Evolutionary conservation across 2,888 invertebrate species (phyloP).

Genomic region (Clanis bilineata): DNA sequence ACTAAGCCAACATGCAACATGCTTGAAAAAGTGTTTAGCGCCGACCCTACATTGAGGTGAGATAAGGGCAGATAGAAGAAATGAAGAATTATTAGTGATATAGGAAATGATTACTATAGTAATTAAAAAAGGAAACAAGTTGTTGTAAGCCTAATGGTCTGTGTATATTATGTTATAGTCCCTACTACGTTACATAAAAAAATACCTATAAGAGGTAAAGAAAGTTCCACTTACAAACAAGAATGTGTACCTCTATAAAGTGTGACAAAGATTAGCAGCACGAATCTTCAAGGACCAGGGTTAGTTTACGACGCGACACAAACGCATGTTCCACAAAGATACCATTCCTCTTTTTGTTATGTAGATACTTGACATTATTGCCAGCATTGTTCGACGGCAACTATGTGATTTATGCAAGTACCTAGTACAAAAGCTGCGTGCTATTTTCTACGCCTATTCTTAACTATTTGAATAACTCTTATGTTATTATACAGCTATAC

Average conservation of each 20-base stretch:
- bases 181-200: not conserved
- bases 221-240: not conserved
- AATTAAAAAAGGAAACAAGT: no score
- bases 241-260: constrained; percentile 1
- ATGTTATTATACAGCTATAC: not conserved
- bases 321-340: constrained; percentile 36
- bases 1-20: no score
- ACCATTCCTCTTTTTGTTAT: constrained; percentile 58
- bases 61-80: no score
- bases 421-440: constrained; percentile 40
- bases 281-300: constrained; percentile 7
- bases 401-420: constrained; percentile 46
- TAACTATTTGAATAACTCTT: constrained; percentile 23
- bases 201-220: not conserved
- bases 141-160: no score
- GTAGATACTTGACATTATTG: constrained; percentile 51
- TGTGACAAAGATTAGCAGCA: not conserved
- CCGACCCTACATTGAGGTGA: no score
- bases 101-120: no score
- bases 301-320: constrained; percentile 25
- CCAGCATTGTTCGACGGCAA: constrained; percentile 47
- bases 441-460: constrained; percentile 29
- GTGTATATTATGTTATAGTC: not conserved
- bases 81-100: no score
- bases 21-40: no score